A percentile compares a stretch with the other conserved stretches of the same genome.
Conservation (phyloP, 2,797 vertebrate genomes). For the Amphiprion clarkii region DNA sequence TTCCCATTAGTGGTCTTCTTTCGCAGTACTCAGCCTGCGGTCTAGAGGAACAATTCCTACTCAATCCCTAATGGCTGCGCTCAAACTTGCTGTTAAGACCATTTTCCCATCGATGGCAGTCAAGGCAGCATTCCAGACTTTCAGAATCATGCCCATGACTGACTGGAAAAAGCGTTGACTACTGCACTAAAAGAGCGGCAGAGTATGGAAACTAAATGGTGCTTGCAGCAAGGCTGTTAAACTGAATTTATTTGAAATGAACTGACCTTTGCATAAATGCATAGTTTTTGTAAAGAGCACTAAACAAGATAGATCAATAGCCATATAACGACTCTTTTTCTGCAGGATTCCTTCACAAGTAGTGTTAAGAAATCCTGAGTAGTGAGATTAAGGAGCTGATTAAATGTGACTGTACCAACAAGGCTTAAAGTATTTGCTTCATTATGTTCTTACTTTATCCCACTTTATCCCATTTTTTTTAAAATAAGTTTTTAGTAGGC, state of each 20-base stretch:
- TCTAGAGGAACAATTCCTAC: slow-evolving; percentile 76
- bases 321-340: slow-evolving; percentile 11
- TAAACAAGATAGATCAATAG: slow-evolving; percentile 13
- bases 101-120: slow-evolving; percentile 64
- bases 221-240: slow-evolving; percentile 24
- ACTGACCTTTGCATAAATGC: slow-evolving; percentile 9
- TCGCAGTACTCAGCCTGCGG: slow-evolving; percentile 64
- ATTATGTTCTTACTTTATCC: slow-evolving; percentile 11
- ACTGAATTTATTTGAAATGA: slow-evolving; percentile 14
- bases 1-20: slow-evolving; percentile 80
- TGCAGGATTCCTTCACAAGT: neutral
- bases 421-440: slow-evolving; percentile 4
- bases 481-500: slow-evolving; percentile 2
- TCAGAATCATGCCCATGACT: slow-evolving; percentile 56
- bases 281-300: slow-evolving; percentile 20
- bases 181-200: slow-evolving; percentile 37
- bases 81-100: slow-evolving; percentile 66
- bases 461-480: neutral
- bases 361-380: neutral
- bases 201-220: slow-evolving; percentile 40
- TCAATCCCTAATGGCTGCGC: slow-evolving; percentile 67
- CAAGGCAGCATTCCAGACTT: slow-evolving; percentile 65
- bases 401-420: neutral
- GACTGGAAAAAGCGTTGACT: slow-evolving; percentile 65
- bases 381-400: slow-evolving; percentile 17